phyloP scores from a whole-genome alignment of 2,888 invertebrate genomes.

The Sesia bembeciformis region DNA sequence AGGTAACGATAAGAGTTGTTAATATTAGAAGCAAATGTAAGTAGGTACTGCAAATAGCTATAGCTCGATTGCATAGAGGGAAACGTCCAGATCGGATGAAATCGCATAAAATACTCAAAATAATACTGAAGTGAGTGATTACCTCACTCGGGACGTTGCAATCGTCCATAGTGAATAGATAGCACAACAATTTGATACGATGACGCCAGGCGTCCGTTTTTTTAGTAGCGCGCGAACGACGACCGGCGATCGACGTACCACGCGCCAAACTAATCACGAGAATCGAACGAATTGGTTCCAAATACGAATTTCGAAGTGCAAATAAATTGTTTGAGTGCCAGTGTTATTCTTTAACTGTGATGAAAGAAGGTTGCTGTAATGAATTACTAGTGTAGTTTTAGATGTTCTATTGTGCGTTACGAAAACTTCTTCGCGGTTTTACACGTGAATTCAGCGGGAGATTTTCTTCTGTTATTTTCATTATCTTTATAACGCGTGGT shows the following conservation, averaged over 20 bases:
- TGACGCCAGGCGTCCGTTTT: slow-evolving; percentile 33
- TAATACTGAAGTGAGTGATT: slow-evolving; percentile 3
- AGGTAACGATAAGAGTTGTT: too few relatives aligned
- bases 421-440: neutral
- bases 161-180: slow-evolving; percentile 3
- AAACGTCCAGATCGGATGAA: neutral
- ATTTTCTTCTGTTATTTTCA: slow-evolving; percentile 8
- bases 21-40: too few relatives aligned
- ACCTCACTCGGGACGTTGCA: slow-evolving; percentile 15
- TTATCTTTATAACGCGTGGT: slow-evolving; percentile 12
- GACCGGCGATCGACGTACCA: slow-evolving; percentile 48
- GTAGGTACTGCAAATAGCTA: too few relatives aligned
- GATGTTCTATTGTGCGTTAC: neutral
- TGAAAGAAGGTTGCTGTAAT: slow-evolving; percentile 21
- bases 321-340: slow-evolving; percentile 38
- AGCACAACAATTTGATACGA: slow-evolving; percentile 31
- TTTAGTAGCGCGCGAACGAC: slow-evolving; percentile 57
- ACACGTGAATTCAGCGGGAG: slow-evolving; percentile 1
- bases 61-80: too few relatives aligned
- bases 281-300: slow-evolving; percentile 23
- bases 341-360: slow-evolving; percentile 24
- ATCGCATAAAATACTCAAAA: slow-evolving; percentile 1
- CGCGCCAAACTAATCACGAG: slow-evolving; percentile 22
- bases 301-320: slow-evolving; percentile 31
- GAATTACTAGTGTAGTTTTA: slow-evolving; percentile 2